Percentiles rank a stretch among this genome's conserved stretches.
Evolutionary conservation across 2,113 vertebrate genomes (phyloP).

Genomic region (Eurystomus gularis): DNA sequence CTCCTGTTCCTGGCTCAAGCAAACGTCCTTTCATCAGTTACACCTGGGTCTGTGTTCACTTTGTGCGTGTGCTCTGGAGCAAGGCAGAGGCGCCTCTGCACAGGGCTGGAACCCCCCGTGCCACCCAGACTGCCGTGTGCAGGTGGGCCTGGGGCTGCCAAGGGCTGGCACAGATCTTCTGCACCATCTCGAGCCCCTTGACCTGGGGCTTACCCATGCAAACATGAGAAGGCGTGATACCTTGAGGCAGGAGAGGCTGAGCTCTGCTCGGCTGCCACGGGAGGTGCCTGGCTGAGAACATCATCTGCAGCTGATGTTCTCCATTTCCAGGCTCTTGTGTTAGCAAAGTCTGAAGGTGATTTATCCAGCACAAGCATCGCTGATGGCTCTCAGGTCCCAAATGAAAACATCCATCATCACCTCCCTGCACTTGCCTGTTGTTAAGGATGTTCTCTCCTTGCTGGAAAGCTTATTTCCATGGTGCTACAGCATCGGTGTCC

Average conservation of each 20-base stretch:
- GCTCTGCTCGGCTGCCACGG: accelerated
- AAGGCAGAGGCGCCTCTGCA: background rate
- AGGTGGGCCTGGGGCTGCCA: background rate
- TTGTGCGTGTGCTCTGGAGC: background rate
- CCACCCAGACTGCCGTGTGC: background rate
- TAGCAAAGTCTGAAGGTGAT: background rate
- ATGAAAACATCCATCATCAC: background rate
- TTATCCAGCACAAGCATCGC: background rate
- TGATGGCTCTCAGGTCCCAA: background rate
- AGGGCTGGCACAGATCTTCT: accelerated
- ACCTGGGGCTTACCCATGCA: accelerated
- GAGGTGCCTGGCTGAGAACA: background rate
- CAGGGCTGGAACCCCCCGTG: accelerated
- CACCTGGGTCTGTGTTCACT: background rate
- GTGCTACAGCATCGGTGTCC: accelerated
- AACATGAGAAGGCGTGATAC: background rate
- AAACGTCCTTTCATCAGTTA: background rate
- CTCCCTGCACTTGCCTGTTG: background rate
- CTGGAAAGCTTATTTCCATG: background rate
- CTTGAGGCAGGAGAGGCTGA: background rate
- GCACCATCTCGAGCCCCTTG: background rate
- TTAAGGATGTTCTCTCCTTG: background rate
- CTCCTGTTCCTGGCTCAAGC: background rate
- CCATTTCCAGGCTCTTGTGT: background rate
- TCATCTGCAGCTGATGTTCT: background rate